Evolutionary conservation across 2,113 vertebrate genomes (phyloP).

Genomic region (Lycaon pictus): DNA sequence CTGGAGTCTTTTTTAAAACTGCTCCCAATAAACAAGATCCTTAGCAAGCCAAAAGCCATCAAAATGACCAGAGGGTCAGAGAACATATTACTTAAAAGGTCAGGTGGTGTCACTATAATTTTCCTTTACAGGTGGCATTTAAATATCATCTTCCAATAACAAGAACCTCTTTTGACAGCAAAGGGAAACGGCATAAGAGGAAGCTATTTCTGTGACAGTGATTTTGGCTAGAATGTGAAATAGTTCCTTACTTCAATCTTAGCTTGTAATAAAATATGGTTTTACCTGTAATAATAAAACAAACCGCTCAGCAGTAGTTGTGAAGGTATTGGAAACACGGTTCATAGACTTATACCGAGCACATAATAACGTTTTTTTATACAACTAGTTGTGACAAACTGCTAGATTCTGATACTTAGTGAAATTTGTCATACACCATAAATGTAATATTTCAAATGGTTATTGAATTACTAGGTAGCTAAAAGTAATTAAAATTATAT

Average conservation of each 20-base stretch:
- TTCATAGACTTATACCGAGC: not conserved
- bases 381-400: not conserved
- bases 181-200: not conserved
- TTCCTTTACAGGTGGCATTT: not conserved
- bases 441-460: not conserved
- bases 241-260: not conserved
- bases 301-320: not conserved
- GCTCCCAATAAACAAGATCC: not conserved
- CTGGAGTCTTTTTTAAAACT: not conserved
- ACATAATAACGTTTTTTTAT: not conserved
- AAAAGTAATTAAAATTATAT: not conserved
- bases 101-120: not conserved
- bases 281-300: not conserved
- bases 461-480: not conserved
- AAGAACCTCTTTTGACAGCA: not conserved
- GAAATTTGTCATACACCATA: not conserved
- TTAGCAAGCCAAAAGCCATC: not conserved
- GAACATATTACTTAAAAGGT: not conserved
- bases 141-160: not conserved
- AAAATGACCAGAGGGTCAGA: not conserved
- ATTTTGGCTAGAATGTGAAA: slow-evolving; percentile 19
- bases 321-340: not conserved
- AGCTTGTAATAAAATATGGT: not conserved
- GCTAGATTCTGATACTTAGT: not conserved
- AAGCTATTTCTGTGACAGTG: not conserved